Base-by-base conservation (phyloP, 2,888 invertebrate species). In the Graphium colonna region DNA sequence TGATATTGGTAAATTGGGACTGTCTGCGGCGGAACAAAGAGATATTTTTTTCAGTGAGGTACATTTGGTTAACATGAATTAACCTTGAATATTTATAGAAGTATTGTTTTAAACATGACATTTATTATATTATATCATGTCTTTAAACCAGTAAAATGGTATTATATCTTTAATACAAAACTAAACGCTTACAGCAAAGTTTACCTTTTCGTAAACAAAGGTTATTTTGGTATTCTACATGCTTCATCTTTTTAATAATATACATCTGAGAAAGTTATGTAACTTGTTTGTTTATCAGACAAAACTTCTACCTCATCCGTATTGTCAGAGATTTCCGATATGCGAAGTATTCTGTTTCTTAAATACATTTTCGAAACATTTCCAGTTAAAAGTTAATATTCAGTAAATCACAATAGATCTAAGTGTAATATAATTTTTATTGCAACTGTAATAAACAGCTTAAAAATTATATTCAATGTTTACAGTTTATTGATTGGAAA, bases 1-100 rank as follows among this genome's bases (percentile, higher is more conserved):
- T 70, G 91, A 90, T 71, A 73, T 90, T 65, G 90, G 87, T 63
- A 90, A 90, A 72, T 76, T 92, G 72, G 90, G 91, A 69, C 75
- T 94, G 71, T 82, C 90, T 70, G 79, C 88, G 60, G 78, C 80
- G 65, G 93, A 93, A 82, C 90, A 90, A 79, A 90, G 90, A 74
- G 92, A 94, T 84, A 79, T 77, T 67, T 94, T 94, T 88, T 94
- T 94, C 84, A 90, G 90, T 73, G 91, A 93, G 91, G 94, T 93
- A 90, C 69, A 60, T 55, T 82, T 78, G 71, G 77, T 84, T 82
- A 82, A 82, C 80, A 82, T 79, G 71, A 80, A 70, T 77, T 79
- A 84, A 82, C 85, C 84, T 88, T 89, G 87, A 84, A 60, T 60
- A 56, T 52, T 50, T 53, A 59, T 45, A 60, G 33, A 18, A 39